Evolutionary conservation across 23 tunicate species (phyloP).

Genomic region (Trididemnum clinides): DNA sequence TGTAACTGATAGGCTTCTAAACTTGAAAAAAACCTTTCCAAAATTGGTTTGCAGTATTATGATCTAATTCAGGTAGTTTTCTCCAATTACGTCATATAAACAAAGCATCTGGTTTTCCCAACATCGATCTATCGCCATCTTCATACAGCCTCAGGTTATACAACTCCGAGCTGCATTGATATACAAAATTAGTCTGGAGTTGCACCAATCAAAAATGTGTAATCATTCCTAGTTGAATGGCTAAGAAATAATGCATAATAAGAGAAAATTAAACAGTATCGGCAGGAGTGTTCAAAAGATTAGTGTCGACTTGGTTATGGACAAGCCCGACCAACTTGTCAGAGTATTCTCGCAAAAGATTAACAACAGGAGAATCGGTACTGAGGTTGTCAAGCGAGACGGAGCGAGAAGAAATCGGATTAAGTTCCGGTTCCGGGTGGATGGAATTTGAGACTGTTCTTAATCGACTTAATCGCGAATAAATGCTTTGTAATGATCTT

Average conservation of each 20-base stretch:
- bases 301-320: slow-evolving; percentile 29
- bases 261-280: slow-evolving; percentile 20
- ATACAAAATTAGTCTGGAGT: too few relatives aligned
- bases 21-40: too few relatives aligned
- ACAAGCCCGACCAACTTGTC: slow-evolving; percentile 47
- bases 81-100: too few relatives aligned
- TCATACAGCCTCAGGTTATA: too few relatives aligned
- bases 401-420: neutral
- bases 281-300: neutral
- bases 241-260: too few relatives aligned
- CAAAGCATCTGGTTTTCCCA: too few relatives aligned
- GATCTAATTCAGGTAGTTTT: too few relatives aligned
- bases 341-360: slow-evolving; percentile 64
- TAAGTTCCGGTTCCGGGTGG: neutral
- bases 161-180: too few relatives aligned
- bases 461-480: neutral
- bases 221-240: neutral
- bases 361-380: slow-evolving; percentile 41
- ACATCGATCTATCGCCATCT: too few relatives aligned
- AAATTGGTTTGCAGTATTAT: too few relatives aligned
- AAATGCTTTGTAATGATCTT: slow-evolving; percentile 27
- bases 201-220: neutral
- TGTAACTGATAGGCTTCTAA: too few relatives aligned
- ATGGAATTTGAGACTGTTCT: neutral
- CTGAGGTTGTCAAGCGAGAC: slow-evolving; percentile 29